Evolutionary conservation across 1,140 invertebrate genomes (phyloP).

Genomic region (Drepana arcuata): DNA sequence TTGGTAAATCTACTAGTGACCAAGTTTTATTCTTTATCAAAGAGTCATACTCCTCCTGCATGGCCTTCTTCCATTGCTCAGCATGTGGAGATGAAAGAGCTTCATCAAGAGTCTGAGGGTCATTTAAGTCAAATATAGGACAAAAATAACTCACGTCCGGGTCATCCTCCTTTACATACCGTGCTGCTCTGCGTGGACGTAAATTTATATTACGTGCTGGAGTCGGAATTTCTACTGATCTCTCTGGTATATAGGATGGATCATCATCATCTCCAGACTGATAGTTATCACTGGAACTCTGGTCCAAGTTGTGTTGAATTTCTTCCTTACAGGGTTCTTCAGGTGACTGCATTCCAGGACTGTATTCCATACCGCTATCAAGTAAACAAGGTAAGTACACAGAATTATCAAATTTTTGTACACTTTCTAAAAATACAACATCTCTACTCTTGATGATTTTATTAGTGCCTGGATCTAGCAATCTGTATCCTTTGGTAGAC

Average conservation of each 20-base stretch:
- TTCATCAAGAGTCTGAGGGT: constrained; percentile 7
- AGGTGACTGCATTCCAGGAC: background rate
- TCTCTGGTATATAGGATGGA: constrained; percentile 1
- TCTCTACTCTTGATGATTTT: constrained; percentile 24
- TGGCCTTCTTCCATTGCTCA: constrained; percentile 8
- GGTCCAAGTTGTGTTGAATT: background rate
- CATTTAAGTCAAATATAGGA: constrained; percentile 9
- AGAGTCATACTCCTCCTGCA: constrained; percentile 3
- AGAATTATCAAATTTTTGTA: constrained; percentile 14
- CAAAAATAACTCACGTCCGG: constrained; percentile 16
- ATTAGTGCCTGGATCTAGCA: constrained; percentile 13
- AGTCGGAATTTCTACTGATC: background rate
- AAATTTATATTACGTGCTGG: constrained; percentile 2
- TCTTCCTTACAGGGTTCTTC: background rate
- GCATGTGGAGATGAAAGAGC: constrained; percentile 8
- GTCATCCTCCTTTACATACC: constrained; percentile 1
- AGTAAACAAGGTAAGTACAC: constrained; percentile 10
- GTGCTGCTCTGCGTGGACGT: constrained; percentile 1
- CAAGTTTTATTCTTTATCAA: constrained; percentile 6
- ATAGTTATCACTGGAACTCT: constrained; percentile 5
- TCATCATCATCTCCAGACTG: constrained; percentile 4
- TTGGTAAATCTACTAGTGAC: constrained; percentile 1
- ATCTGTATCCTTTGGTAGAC: constrained; percentile 15
- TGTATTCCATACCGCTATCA: background rate
- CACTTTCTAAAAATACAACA: constrained; percentile 21